phyloP scores from a whole-genome alignment of 2,797 vertebrate genomes.

The Dryobates pubescens region DNA sequence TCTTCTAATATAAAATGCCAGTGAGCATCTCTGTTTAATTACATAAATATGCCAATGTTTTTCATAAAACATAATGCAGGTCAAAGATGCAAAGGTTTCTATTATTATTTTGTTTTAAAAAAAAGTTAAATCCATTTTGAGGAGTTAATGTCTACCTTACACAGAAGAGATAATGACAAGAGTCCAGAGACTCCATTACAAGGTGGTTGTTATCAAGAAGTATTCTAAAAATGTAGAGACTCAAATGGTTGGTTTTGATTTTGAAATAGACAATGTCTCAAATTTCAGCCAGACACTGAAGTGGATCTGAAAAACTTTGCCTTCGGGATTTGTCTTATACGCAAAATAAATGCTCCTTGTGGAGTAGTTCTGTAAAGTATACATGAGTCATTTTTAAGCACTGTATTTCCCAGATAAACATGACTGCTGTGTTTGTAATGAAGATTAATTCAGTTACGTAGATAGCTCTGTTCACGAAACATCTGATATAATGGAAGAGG shows the following conservation, averaged over 20 bases:
- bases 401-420: conserved; percentile 57
- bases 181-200: neutral
- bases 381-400: conserved; percentile 64
- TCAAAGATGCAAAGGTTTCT: neutral
- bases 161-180: neutral
- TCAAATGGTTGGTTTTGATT: conserved; percentile 21
- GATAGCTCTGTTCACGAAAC: conserved; percentile 41
- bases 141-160: neutral
- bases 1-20: neutral
- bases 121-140: neutral
- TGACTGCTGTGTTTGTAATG: conserved; percentile 60
- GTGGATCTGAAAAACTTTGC: conserved; percentile 9
- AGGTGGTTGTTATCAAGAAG: neutral
- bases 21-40: neutral
- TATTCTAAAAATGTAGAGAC: conserved; percentile 7
- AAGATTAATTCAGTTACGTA: conserved; percentile 54
- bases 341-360: conserved; percentile 28
- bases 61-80: neutral
- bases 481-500: conserved; percentile 51
- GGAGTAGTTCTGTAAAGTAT: conserved; percentile 43
- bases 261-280: conserved; percentile 18
- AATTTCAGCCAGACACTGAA: conserved; percentile 15
- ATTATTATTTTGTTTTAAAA: neutral
- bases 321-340: neutral
- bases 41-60: neutral